A percentile compares a stretch with the other conserved stretches of the same genome.
Conservation (phyloP, 2,888 invertebrate species). For the Caenorhabditis japonica region DNA sequence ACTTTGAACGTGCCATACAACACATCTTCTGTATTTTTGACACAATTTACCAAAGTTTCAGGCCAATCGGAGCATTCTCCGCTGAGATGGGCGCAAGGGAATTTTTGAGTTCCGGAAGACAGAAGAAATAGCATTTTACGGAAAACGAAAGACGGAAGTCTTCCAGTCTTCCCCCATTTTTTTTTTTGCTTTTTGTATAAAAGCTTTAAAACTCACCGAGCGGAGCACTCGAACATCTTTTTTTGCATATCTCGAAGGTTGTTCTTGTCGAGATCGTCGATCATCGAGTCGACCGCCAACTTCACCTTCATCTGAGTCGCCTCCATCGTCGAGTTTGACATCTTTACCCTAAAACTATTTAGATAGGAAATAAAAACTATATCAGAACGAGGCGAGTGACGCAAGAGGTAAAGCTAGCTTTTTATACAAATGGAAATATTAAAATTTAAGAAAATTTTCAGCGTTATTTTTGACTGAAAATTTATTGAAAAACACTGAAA, state of each 20-base stretch:
- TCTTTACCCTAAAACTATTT: constrained; percentile 34
- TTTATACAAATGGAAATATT: not conserved
- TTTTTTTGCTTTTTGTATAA: no score
- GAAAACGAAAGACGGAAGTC: no score
- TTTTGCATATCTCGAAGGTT: constrained; percentile 72
- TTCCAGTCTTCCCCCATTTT: no score
- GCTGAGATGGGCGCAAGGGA: no score
- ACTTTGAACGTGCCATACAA: no score
- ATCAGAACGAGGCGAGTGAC: not conserved
- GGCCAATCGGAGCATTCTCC: no score
- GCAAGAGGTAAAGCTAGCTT: not conserved
- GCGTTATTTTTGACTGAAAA: no score
- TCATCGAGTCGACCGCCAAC: constrained; percentile 69
- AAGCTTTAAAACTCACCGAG: no score
- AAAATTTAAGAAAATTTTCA: not conserved
- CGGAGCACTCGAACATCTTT: constrained; percentile 71
- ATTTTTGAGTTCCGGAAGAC: no score
- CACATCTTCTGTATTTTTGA: no score
- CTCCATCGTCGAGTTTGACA: constrained; percentile 60
- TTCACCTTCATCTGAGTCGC: constrained; percentile 69
- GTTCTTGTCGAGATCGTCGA: constrained; percentile 68
- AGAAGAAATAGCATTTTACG: no score
- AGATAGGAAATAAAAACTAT: not conserved
- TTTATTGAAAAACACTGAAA: not conserved
- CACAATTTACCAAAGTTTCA: no score